phyloP scores from a whole-genome alignment of 2,113 vertebrate genomes.

The Cavia porcellus region DNA sequence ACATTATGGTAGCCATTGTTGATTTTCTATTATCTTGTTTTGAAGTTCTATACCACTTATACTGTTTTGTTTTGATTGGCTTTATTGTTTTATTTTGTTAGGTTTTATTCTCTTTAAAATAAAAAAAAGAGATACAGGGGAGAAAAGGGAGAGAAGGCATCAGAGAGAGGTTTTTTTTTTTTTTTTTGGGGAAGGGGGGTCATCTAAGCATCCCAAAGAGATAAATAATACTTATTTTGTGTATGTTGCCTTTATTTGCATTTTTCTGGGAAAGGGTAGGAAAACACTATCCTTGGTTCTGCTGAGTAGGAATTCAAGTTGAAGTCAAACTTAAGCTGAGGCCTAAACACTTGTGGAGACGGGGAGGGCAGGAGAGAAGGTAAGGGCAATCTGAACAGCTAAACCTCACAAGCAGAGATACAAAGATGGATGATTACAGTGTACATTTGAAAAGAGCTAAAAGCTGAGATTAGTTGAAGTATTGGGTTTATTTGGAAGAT shows the following conservation, averaged over 20 bases:
- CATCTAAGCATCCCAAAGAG: not conserved
- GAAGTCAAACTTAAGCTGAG: not conserved
- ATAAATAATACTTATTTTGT: not conserved
- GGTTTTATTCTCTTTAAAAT: too few relatives aligned
- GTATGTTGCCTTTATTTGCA: not conserved
- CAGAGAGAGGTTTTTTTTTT: not conserved
- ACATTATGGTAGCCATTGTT: too few relatives aligned
- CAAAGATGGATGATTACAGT: not conserved
- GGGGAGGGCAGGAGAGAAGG: not conserved
- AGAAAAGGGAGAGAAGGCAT: not conserved
- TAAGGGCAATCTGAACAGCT: not conserved
- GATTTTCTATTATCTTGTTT: too few relatives aligned
- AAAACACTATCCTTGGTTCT: not conserved
- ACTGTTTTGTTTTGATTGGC: too few relatives aligned
- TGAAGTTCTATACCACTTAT: too few relatives aligned
- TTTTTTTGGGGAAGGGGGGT: too few relatives aligned
- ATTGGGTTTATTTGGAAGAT: not conserved
- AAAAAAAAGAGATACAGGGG: too few relatives aligned
- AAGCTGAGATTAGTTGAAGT: not conserved
- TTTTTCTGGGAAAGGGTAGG: not conserved
- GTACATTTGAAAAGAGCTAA: not conserved
- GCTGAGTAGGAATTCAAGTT: not conserved
- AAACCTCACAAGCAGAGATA: not conserved
- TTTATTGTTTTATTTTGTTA: too few relatives aligned
- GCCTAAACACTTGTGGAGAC: not conserved